Evolutionary conservation across 2,888 invertebrate species (phyloP).

Genomic region (Beris chalybata): DNA sequence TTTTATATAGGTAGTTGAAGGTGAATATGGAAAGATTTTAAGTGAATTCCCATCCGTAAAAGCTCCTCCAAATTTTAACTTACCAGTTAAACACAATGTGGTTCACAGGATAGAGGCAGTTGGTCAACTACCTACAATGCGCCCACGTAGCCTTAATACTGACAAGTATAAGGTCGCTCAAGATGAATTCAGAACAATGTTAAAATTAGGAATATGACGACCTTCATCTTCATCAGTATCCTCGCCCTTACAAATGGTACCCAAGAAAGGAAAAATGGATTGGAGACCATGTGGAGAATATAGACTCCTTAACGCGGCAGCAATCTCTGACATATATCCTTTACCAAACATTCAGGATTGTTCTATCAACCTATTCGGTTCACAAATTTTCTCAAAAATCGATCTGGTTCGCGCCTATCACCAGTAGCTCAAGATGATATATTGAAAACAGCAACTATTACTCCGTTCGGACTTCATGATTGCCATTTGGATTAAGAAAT

Average conservation of each 20-base stretch:
- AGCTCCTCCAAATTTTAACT: constrained; percentile 33
- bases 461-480: constrained; percentile 42
- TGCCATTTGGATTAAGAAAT: constrained; percentile 45
- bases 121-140: constrained; percentile 34
- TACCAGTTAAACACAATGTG: constrained; percentile 29
- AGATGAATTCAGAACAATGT: constrained; percentile 32
- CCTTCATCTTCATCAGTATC: no score
- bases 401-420: constrained; percentile 12
- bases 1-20: constrained; percentile 12
- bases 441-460: constrained; percentile 3
- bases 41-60: constrained; percentile 32
- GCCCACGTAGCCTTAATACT: constrained; percentile 34
- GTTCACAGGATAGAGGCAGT: constrained; percentile 4
- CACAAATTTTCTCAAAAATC: constrained; percentile 21
- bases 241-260: constrained; percentile 10
- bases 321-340: constrained; percentile 16
- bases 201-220: background rate
- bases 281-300: constrained; percentile 10
- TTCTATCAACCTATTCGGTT: no score
- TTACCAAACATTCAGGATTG: background rate
- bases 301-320: background rate
- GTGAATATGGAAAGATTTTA: constrained; percentile 21
- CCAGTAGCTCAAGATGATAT: no score
- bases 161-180: constrained; percentile 38
- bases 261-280: constrained; percentile 32